Evolutionary conservation across 2,797 vertebrate genomes (phyloP).

Genomic region (Pagetopsis macropterus): DNA sequence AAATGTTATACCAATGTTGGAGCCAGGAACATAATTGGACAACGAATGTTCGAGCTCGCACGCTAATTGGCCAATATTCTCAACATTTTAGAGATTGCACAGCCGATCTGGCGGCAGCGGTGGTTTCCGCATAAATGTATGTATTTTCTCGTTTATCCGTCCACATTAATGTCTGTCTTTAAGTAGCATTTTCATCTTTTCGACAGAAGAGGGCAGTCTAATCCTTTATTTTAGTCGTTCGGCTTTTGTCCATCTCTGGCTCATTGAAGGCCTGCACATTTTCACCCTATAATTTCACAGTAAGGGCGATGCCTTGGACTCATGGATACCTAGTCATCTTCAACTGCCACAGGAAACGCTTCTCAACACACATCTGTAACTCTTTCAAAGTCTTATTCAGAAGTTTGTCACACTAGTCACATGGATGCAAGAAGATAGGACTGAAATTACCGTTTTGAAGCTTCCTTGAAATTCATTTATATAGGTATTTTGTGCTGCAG

Average conservation of each 20-base stretch:
- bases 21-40: too few relatives aligned
- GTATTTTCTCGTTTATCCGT: too few relatives aligned
- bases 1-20: too few relatives aligned
- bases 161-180: not conserved
- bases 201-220: slow-evolving; percentile 62
- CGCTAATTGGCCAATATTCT: too few relatives aligned
- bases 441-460: not conserved
- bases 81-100: too few relatives aligned
- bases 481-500: not conserved
- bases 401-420: slow-evolving; percentile 6
- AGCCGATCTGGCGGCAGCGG: too few relatives aligned
- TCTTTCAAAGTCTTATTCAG: slow-evolving; percentile 1
- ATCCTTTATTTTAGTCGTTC: slow-evolving; percentile 3
- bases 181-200: not conserved
- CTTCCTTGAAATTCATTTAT: not conserved
- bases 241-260: slow-evolving; percentile 25
- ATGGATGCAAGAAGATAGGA: not conserved
- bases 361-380: slow-evolving; percentile 37
- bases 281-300: slow-evolving; percentile 58
- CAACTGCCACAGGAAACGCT: slow-evolving; percentile 45
- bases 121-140: too few relatives aligned
- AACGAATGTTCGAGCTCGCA: too few relatives aligned
- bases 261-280: slow-evolving; percentile 23
- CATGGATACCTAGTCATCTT: slow-evolving; percentile 53
- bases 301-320: slow-evolving; percentile 49